Evolutionary conservation across 2,888 invertebrate genomes (phyloP), one percentile per base, ranked within the genome.

Genomic region (Eristalis pertinax): DNA sequence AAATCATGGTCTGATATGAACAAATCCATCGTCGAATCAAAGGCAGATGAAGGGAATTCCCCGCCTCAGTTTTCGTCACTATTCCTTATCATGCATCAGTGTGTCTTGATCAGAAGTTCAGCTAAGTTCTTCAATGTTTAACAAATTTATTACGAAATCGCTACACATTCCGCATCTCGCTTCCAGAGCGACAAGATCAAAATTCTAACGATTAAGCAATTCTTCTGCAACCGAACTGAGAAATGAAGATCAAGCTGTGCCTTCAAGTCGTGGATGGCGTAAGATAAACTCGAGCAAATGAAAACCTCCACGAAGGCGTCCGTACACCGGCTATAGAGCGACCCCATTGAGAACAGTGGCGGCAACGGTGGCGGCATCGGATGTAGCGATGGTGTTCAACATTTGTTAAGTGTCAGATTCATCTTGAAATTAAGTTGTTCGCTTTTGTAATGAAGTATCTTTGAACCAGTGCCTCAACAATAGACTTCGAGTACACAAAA

Each of bases 391-490:
- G 73, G 73, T 84, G 87, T 84, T 88, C 76, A 88, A 81, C 88
- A 88, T 88, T 88, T 84, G 88, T 88, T 84, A 88, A 84, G 84
- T 88, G 88, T 88, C 88, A 88, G 88, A 88, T 88, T 88, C 88
- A 88, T 88, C 88, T 88, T 88, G 88, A 88, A 84, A 88, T 88
- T 88, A 88, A 88, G 88, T 88, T 88, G 88, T 88, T 84, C 80
- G 88, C 88, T 84, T 74, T 88, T 88, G 88, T 88, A 84, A 84
- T 88, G 19, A 50, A 50, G 84, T 65, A 87, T 80, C 84, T 86
- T 83, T 83, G 64, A 83, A 75, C 67, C 78, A 74, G 83, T 76
- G 65, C 78, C 41, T 70, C 62, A 86, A 86, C 86, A 86, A 86
- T 83, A 67, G 77, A 56, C 62, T 60, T 62, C 58, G 69, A 69